Evolutionary conservation across 2,113 vertebrate species (phyloP).

Genomic region (Dasyprocta punctata): DNA sequence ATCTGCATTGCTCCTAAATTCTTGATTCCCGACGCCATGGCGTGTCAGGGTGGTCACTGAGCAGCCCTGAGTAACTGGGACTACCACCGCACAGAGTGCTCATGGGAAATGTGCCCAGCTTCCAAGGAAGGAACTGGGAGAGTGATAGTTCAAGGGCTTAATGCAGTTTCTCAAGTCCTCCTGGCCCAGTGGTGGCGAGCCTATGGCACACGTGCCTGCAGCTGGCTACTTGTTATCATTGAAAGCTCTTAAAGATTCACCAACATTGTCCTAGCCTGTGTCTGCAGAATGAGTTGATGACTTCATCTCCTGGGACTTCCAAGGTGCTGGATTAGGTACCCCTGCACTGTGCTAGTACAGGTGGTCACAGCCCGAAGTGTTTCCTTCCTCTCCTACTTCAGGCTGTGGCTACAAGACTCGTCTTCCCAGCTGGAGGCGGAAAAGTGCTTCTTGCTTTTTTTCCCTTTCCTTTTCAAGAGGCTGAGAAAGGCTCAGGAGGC

Average conservation of each 20-base stretch:
- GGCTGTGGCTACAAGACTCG: background rate
- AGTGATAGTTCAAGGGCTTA: background rate
- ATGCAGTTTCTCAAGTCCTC: conserved; percentile 29
- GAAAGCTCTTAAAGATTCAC: background rate
- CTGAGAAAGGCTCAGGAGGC: background rate
- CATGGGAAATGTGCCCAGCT: background rate
- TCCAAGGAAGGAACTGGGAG: background rate
- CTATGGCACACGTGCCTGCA: background rate
- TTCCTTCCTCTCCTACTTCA: background rate
- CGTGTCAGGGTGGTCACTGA: background rate
- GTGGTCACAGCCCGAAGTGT: background rate
- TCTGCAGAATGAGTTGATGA: conserved; percentile 3
- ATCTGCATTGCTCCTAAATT: background rate
- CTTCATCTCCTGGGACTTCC: background rate
- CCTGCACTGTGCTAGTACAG: background rate
- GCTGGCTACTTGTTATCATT: background rate
- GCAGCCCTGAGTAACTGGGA: background rate
- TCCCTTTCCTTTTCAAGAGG: background rate
- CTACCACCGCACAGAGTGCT: background rate
- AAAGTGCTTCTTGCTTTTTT: background rate
- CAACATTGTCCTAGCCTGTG: background rate
- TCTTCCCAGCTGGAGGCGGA: background rate
- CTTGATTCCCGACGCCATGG: background rate
- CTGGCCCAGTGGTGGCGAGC: background rate
- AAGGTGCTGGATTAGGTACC: background rate